Percentiles rank a stretch among this genome's conserved stretches.
Evolutionary conservation across 2,113 vertebrate species (phyloP).

Genomic region (Puntigrus tetrazona): DNA sequence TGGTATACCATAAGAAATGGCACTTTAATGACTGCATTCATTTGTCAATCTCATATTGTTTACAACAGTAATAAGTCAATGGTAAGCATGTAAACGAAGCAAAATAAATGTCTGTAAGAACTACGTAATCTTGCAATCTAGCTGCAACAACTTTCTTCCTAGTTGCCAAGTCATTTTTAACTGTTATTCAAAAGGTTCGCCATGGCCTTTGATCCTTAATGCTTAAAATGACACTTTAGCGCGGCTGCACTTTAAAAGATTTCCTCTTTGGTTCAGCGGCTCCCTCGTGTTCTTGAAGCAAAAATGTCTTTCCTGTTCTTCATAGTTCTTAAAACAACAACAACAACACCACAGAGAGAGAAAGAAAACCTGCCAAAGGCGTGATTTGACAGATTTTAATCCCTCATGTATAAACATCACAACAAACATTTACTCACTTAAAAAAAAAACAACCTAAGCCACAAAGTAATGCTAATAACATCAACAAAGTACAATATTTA

Average conservation of each 20-base stretch:
- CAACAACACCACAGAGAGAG: no score
- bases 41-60: not conserved
- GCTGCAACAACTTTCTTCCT: not conserved
- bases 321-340: not conserved
- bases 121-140: not conserved
- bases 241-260: not conserved
- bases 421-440: not conserved
- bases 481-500: not conserved
- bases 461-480: not conserved
- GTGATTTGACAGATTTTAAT: slow-evolving; percentile 24
- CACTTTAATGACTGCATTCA: not conserved
- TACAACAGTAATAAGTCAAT: not conserved
- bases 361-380: not conserved
- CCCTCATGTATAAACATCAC: not conserved
- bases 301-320: not conserved
- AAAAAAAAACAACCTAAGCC: not conserved
- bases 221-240: not conserved
- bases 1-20: not conserved
- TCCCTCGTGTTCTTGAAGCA: not conserved
- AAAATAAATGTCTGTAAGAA: no score
- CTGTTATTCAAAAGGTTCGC: no score
- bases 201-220: not conserved
- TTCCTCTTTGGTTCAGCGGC: not conserved
- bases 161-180: not conserved
- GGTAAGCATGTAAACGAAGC: no score